Percentiles rank a stretch among this genome's conserved stretches.
Conservation (phyloP, 2,113 vertebrate species). For the Panurus biarmicus region DNA sequence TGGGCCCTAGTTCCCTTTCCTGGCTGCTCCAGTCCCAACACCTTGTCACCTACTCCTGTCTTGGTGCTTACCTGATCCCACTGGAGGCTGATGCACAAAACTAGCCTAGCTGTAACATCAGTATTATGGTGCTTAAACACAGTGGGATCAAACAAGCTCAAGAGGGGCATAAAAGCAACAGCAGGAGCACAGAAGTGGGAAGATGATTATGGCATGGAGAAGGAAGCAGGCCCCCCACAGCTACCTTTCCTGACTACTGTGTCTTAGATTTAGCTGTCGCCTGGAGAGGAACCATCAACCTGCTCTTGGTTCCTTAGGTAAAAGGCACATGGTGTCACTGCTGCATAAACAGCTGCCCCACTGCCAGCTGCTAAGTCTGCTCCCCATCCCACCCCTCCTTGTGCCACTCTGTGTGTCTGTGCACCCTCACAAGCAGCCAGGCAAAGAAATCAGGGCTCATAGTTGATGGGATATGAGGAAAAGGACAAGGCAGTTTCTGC, state of each 20-base stretch:
- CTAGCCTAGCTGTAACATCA: not conserved
- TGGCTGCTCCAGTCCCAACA: not conserved
- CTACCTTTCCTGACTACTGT: not conserved
- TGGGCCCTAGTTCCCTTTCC: not conserved
- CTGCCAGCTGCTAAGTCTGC: not conserved
- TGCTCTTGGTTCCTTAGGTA: not conserved
- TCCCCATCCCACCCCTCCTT: not conserved
- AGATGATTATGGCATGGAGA: not conserved
- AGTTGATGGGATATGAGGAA: rapidly evolving
- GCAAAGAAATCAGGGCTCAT: not conserved
- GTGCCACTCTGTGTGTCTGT: not conserved
- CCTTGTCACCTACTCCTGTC: not conserved
- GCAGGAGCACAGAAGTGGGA: not conserved
- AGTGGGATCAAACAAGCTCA: not conserved
- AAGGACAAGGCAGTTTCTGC: not conserved
- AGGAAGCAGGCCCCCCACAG: not conserved
- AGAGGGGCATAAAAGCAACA: not conserved
- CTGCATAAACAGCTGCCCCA: not conserved
- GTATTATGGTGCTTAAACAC: not conserved
- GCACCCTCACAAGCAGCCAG: not conserved
- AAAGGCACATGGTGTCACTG: not conserved
- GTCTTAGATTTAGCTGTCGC: not conserved
- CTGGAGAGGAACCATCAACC: not conserved
- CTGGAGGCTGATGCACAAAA: not conserved
- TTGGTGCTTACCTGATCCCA: not conserved